phyloP scores from a whole-genome alignment of 2,888 invertebrate genomes.

The Leptinotarsa peninsularis region DNA sequence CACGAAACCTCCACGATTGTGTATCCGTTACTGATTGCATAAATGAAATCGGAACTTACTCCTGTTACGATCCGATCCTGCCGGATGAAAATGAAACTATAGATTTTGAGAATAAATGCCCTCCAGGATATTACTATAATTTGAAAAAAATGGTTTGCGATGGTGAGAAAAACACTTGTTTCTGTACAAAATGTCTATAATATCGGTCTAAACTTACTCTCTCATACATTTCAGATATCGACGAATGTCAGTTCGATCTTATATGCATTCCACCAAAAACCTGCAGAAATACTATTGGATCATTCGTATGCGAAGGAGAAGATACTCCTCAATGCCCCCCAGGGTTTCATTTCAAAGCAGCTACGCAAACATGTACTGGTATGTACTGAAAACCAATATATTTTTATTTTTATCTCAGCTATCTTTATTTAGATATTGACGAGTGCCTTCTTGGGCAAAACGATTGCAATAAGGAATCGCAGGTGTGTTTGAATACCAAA shows the following conservation, averaged over 20 bases:
- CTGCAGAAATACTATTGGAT: slow-evolving; percentile 64
- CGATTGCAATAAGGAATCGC: slow-evolving; percentile 75
- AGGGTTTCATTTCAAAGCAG: slow-evolving; percentile 62
- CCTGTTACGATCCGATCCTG: slow-evolving; percentile 65
- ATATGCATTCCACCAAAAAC: slow-evolving; percentile 60
- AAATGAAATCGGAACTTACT: slow-evolving; percentile 70
- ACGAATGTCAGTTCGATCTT: slow-evolving; percentile 62
- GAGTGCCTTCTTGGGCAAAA: slow-evolving; percentile 76
- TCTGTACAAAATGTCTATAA: too few relatives aligned
- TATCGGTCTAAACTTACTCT: background rate
- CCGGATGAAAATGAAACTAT: slow-evolving; percentile 52
- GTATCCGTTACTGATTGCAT: slow-evolving; percentile 66
- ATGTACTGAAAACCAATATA: slow-evolving; percentile 20
- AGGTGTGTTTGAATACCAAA: slow-evolving; percentile 78
- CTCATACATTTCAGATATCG: slow-evolving; percentile 57
- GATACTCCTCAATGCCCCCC: slow-evolving; percentile 60
- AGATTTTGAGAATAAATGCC: slow-evolving; percentile 64
- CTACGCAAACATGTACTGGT: slow-evolving; percentile 62
- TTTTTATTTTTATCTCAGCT: background rate
- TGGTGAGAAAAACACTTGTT: slow-evolving; percentile 52
- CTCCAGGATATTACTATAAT: slow-evolving; percentile 71
- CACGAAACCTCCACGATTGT: slow-evolving; percentile 67
- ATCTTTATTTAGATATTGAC: slow-evolving; percentile 73
- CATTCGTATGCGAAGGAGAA: slow-evolving; percentile 60
- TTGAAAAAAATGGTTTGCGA: slow-evolving; percentile 70